These are phyloP conservation scores for Stichodactyla mertensii DNA, from an alignment of 64 coral and sea anemone genomes.

Conservation along the genomic window DNA sequence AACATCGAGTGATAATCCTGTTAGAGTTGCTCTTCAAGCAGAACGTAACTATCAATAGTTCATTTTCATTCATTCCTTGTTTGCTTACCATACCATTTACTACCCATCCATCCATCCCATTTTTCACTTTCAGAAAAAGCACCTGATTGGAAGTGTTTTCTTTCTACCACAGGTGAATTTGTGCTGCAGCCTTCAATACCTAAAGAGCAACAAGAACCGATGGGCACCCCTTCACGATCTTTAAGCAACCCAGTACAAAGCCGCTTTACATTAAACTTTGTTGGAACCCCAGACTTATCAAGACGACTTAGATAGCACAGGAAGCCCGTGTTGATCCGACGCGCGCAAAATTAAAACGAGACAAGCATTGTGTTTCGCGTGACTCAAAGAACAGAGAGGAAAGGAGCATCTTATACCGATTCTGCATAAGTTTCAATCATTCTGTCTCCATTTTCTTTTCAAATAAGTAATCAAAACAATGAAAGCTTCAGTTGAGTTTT, in stretches of 20 bases:
- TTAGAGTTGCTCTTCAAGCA: neutral
- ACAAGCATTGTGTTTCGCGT: too few relatives aligned
- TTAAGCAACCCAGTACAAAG: conserved; percentile 29
- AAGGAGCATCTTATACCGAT: too few relatives aligned
- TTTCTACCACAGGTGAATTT: conserved; percentile 3
- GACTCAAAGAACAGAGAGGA: too few relatives aligned
- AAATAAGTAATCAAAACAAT: too few relatives aligned
- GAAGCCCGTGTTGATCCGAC: neutral
- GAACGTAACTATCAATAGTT: neutral
- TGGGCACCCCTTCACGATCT: conserved; percentile 2
- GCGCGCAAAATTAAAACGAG: too few relatives aligned
- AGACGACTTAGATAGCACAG: neutral
- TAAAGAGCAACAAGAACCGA: neutral
- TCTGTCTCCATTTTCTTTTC: too few relatives aligned
- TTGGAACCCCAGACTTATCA: neutral
- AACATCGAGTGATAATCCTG: neutral
- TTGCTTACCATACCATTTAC: neutral
- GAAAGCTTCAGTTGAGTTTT: too few relatives aligned
- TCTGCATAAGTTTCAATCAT: too few relatives aligned
- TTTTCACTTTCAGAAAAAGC: neutral
- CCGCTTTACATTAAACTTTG: conserved; percentile 45
- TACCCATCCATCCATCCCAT: neutral
- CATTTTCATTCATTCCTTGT: neutral
- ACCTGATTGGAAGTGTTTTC: neutral
- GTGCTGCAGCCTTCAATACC: conserved; percentile 32